A percentile compares a stretch with the other conserved stretches of the same genome.
These are phyloP conservation scores for Athrips mouffetella DNA, from an alignment of 2,888 invertebrate species.

Conservation along the genomic window DNA sequence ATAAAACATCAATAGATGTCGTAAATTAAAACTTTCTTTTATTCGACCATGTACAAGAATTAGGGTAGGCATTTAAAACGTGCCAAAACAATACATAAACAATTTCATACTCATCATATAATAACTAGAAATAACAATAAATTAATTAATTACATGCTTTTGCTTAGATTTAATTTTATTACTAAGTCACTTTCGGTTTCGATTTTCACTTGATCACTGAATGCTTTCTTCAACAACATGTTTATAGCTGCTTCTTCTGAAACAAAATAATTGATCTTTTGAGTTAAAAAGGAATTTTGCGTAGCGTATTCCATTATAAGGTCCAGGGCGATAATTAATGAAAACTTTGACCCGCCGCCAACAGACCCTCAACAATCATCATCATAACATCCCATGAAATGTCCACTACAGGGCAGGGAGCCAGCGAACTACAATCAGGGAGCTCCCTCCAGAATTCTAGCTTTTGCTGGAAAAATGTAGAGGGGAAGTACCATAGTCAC, in stretches of 20 bases:
- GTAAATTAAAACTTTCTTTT: slow-evolving; percentile 14
- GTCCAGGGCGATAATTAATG: no score
- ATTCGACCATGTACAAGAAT: slow-evolving; percentile 48
- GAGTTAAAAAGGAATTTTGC: background rate
- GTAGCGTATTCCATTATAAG: background rate
- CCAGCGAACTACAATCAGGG: no score
- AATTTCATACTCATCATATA: no score
- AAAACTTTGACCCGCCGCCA: no score
- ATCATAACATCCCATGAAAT: no score
- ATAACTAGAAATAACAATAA: slow-evolving; percentile 1
- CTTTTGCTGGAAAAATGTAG: no score
- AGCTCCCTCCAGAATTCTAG: no score
- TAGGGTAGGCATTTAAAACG: slow-evolving; percentile 40
- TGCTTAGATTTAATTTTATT: slow-evolving; percentile 62
- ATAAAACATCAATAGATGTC: background rate
- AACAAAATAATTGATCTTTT: slow-evolving; percentile 33
- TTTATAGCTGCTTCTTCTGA: slow-evolving; percentile 81
- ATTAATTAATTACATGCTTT: slow-evolving; percentile 33
- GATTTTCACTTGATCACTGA: slow-evolving; percentile 76
- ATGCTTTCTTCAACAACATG: slow-evolving; percentile 76
- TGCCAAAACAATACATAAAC: slow-evolving; percentile 33
- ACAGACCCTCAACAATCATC: no score
- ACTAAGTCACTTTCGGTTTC: slow-evolving; percentile 67
- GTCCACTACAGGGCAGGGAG: no score
- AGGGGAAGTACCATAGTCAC: no score